Evolutionary conservation across 2,888 invertebrate species (phyloP).

Genomic region (Drosophila bunnanda): DNA sequence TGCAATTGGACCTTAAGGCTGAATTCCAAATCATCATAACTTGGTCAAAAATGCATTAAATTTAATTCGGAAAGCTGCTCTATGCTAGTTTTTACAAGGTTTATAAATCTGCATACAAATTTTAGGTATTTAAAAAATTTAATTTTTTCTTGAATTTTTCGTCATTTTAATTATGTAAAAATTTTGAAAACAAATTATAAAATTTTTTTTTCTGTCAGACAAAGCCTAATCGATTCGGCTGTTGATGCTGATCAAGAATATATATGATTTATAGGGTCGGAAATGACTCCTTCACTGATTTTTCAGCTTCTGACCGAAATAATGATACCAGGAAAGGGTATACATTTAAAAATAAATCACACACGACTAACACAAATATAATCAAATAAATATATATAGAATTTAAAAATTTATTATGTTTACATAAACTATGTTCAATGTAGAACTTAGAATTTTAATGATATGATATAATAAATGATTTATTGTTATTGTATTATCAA

Average conservation of each 20-base stretch:
- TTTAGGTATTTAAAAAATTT: neutral
- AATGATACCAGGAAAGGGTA: neutral
- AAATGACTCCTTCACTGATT: neutral
- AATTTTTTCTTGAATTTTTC: neutral
- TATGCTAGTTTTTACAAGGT: neutral
- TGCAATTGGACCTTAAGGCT: too few species aligned
- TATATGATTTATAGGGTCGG: neutral
- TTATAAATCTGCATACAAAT: neutral
- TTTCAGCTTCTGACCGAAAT: neutral
- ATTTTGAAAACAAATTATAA: neutral
- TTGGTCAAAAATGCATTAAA: neutral
- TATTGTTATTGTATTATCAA: too few species aligned
- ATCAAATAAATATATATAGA: too few species aligned
- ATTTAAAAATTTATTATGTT: too few species aligned
- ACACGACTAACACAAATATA: too few species aligned
- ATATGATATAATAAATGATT: too few species aligned
- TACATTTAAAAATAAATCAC: too few species aligned
- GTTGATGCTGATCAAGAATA: neutral
- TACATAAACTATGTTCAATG: too few species aligned
- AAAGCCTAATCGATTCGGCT: neutral
- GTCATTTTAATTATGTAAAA: neutral
- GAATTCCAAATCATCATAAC: neutral
- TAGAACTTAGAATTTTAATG: too few species aligned
- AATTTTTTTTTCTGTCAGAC: neutral
- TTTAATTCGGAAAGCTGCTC: neutral